Evolutionary conservation across 2,888 invertebrate species (phyloP), one percentile per base, ranked within the genome.

Genomic region (Amiota minor): DNA sequence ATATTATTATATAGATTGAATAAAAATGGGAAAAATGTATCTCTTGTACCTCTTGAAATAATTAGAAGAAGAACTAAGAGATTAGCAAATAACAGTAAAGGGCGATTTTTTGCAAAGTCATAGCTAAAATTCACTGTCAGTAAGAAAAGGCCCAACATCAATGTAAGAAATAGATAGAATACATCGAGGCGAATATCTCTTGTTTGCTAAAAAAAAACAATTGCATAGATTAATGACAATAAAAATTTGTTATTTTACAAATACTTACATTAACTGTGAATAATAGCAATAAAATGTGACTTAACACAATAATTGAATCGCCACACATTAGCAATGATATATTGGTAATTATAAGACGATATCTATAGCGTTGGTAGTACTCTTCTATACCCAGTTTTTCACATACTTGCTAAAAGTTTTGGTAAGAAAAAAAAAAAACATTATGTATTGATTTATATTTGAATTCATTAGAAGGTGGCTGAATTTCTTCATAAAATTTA

Each of bases 321-420:
- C 72, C 67, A 14, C 73, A 59, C 2, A 78, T 9, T 10, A 79
- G 74, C 1, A 77, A 46, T 8, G 72, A 46, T 2, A 70, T 72
- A 59, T 75, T 70, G 45, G 74, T 70, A 0, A 97, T 96, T 2
- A 96, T 95, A 0, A 97, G 96, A 78, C 94, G 93, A 68, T 93
- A 93, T 83, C 69, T 1, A 35, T 77, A 78, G 0, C 74, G 70
- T 2, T 53, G 18, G 16, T 74, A 75, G 64, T 49, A 74, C 9
- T 16, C 2, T 35, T 82, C 83, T 59, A 81, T 9, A 1, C 67
- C 12, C 47, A 72, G 20, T 0, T 10, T 18, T 0, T 14, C 4
- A 12, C 74, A 77, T 70, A 72, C 65, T 9, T 9, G 9, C 81
- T 53, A n/a, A 12, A 50, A 50, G 50, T 50, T 23, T 23, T 23